phyloP scores from a whole-genome alignment of 2,113 vertebrate species.

The Gulo gulo region DNA sequence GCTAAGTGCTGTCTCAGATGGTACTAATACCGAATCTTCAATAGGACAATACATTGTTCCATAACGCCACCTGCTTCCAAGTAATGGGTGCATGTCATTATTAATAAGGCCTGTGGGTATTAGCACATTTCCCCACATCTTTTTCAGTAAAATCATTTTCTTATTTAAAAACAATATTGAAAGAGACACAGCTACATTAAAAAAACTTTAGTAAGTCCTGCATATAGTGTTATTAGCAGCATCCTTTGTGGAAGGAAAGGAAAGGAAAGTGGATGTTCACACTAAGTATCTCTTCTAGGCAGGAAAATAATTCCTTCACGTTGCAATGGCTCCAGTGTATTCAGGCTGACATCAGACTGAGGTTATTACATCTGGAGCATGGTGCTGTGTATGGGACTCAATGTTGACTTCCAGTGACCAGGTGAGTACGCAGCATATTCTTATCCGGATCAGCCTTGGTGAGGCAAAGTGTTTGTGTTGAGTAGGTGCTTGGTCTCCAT shows the following conservation, averaged over 20 bases:
- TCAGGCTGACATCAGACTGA: neutral
- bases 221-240: neutral
- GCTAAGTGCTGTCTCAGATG: neutral
- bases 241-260: neutral
- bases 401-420: neutral
- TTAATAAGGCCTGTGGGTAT: neutral
- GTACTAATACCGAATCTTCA: neutral
- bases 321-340: neutral
- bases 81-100: neutral
- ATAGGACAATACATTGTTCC: neutral
- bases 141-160: neutral
- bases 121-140: neutral
- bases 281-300: neutral
- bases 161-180: slow-evolving; percentile 1
- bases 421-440: neutral
- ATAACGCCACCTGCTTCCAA: neutral
- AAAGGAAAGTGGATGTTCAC: neutral
- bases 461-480: neutral
- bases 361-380: neutral
- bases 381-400: neutral
- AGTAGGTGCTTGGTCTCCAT: neutral
- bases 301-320: neutral
- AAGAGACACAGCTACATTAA: neutral
- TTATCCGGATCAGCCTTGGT: neutral
- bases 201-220: neutral